Evolutionary conservation across 2,888 invertebrate species (phyloP), one percentile per base, ranked within the genome.

Genomic region (Strigamia maritima): DNA sequence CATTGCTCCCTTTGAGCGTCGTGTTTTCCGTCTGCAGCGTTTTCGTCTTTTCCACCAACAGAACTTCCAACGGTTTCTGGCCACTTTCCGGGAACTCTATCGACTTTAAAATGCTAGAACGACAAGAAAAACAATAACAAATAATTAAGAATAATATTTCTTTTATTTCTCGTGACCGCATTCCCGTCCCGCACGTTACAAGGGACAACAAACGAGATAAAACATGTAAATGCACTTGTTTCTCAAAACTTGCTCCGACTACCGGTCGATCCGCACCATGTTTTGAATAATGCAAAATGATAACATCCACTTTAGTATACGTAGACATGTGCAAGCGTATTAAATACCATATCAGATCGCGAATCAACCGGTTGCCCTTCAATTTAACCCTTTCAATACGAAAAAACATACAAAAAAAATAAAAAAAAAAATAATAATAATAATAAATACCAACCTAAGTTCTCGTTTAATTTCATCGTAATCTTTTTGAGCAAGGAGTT

Each of bases 401-500:
- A n/a, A n/a, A n/a, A n/a, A n/a, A n/a, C n/a, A n/a, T n/a, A n/a
- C n/a, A n/a, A n/a, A n/a, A n/a, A n/a, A n/a, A n/a, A n/a, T n/a
- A n/a, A n/a, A n/a, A n/a, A n/a, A n/a, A n/a, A n/a, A n/a, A n/a
- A n/a, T n/a, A n/a, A n/a, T n/a, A n/a, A n/a, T n/a, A n/a, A n/a
- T n/a, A n/a, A 1, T 1, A 31, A 31, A 31, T 24, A 82, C 75
- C 76, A 82, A 88, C 87, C 85, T 85, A 85, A 97, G 90, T 88
- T 97, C 96, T 83, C 95, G 88, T 87, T 95, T 96, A 84, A 97
- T 89, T 83, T 96, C 96, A 81, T 96, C 95, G 86, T 97, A 97
- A 88, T 97, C 97, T 83, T 93, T 89, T 87, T 97, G 96, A 81
- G 91, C 89, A 84, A 94, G 94, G 82, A 98, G 90, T 85, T 92